Percentiles rank a stretch among this genome's conserved stretches.
phyloP scores from a whole-genome alignment of 2,888 invertebrate genomes.

The Branchellion lobata region DNA sequence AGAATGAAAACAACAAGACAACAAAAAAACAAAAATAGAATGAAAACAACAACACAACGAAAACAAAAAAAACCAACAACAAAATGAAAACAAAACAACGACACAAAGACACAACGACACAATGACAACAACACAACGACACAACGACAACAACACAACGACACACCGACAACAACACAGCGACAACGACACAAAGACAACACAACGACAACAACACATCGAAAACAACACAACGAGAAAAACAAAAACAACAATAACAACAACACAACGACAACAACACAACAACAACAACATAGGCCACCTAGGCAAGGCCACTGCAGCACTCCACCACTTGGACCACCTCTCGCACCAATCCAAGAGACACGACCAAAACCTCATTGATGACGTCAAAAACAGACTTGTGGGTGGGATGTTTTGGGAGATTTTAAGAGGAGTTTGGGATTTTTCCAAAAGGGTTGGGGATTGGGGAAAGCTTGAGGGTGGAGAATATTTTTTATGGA shows the following conservation, averaged over 20 bases:
- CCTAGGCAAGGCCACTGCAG: conserved; percentile 4
- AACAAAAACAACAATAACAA: conserved; percentile 13
- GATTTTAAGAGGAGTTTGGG: no score
- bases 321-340: conserved; percentile 11
- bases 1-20: no score
- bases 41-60: no score
- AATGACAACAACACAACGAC: no score
- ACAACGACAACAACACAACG: no score
- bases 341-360: conserved; percentile 18
- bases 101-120: no score
- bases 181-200: neutral
- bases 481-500: no score
- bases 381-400: conserved; percentile 30
- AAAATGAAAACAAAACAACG: no score
- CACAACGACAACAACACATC: neutral
- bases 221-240: neutral
- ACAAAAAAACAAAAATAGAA: no score
- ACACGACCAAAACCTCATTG: conserved; percentile 32
- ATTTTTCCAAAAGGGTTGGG: no score
- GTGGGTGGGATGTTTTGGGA: neutral
- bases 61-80: no score
- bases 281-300: conserved; percentile 6
- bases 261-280: conserved; percentile 1
- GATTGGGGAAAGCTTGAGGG: no score
- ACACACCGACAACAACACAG: neutral